phyloP scores from a whole-genome alignment of 2,113 vertebrate genomes.

The Solea solea region DNA sequence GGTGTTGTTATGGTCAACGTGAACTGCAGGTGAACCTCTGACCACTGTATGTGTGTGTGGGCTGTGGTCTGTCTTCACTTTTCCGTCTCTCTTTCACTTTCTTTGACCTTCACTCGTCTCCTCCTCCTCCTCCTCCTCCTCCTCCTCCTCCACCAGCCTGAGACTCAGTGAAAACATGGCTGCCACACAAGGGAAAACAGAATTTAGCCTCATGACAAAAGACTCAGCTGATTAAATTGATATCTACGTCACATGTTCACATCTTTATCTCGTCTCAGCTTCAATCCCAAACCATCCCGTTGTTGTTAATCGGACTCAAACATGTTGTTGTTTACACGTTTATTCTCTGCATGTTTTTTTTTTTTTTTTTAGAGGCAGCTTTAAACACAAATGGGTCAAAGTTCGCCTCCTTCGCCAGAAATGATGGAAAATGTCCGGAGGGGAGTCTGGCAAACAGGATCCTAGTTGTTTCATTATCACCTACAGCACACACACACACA shows the following conservation, averaged over 20 bases:
- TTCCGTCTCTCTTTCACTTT: slow-evolving; percentile 30
- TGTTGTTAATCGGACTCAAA: slow-evolving; percentile 14
- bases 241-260: too few relatives aligned
- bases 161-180: too few relatives aligned
- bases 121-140: slow-evolving; percentile 24
- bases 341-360: not conserved
- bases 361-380: slow-evolving; percentile 13
- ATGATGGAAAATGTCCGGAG: slow-evolving; percentile 69
- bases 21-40: slow-evolving; percentile 72
- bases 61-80: slow-evolving; percentile 39
- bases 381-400: slow-evolving; percentile 62
- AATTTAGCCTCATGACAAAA: too few relatives aligned
- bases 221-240: too few relatives aligned
- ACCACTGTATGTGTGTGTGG: slow-evolving; percentile 57
- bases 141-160: not conserved
- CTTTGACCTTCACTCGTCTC: slow-evolving; percentile 42
- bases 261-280: too few relatives aligned
- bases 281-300: not conserved
- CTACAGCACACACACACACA: slow-evolving; percentile 37
- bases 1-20: slow-evolving; percentile 61
- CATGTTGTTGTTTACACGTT: slow-evolving; percentile 13
- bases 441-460: slow-evolving; percentile 53
- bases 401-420: slow-evolving; percentile 47
- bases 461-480: slow-evolving; percentile 67
- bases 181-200: too few relatives aligned